Percentiles rank a stretch among this genome's conserved stretches.
These are phyloP conservation scores for Ctenoplectra terminalis DNA, from an alignment of 1,140 invertebrate species.

Conservation along the genomic window DNA sequence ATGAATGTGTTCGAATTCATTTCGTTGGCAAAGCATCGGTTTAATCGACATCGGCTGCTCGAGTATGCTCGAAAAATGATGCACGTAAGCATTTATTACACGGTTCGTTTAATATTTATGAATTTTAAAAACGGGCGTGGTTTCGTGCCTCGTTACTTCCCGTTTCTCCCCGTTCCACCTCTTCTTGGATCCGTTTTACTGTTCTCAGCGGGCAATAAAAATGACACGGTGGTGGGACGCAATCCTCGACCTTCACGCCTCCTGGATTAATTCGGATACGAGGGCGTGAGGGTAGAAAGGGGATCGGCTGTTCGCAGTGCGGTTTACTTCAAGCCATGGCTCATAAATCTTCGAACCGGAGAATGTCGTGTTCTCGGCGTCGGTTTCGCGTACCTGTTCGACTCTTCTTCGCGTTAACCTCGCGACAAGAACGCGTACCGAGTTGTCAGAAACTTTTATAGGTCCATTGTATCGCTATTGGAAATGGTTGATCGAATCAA, in stretches of 20 bases:
- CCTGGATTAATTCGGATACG: conserved; percentile 16
- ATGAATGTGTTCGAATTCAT: neutral
- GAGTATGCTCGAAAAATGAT: neutral
- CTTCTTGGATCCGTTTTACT: neutral
- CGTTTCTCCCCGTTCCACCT: neutral
- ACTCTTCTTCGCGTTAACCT: neutral
- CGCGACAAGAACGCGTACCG: neutral
- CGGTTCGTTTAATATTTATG: neutral
- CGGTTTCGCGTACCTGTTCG: neutral
- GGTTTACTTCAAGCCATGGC: conserved; percentile 30
- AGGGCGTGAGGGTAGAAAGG: neutral
- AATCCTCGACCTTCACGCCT: conserved; percentile 29
- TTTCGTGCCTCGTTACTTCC: neutral
- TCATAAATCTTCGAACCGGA: conserved; percentile 33
- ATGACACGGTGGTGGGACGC: conserved; percentile 4
- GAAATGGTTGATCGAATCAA: no score
- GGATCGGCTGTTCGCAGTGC: conserved; percentile 19
- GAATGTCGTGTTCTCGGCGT: conserved; percentile 21
- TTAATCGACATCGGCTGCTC: neutral
- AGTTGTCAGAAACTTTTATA: neutral
- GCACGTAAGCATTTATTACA: neutral
- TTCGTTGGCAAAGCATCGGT: neutral
- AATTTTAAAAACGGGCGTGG: neutral
- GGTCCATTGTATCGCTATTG: no score
- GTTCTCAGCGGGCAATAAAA: neutral